Base-by-base conservation (phyloP, 2,797 vertebrate genomes). In the Callimico goeldii region DNA sequence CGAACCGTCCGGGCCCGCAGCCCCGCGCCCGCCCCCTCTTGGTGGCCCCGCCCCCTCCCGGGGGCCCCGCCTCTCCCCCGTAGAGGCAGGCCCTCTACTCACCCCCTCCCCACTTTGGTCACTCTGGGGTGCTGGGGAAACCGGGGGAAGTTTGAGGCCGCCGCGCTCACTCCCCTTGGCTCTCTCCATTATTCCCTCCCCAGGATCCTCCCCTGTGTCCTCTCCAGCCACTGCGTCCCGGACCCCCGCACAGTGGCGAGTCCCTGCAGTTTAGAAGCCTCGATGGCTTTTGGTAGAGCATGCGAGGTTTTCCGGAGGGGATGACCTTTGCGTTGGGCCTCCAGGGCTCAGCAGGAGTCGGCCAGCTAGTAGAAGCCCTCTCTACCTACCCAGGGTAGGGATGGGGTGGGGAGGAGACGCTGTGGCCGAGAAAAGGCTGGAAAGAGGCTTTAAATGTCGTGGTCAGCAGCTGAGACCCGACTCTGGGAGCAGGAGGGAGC, bases 11-110 rank as follows among this genome's bases (percentile, higher is more conserved):
- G 0, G 17, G 88, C 86, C 84, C 2, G 33, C 7, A 12, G 77
- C 76, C 48, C 41, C 0, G 57, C 17, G 58, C 72, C 80, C 84
- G 90, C 85, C 94, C 50, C 76, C n/a, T 61, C 22, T 1, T 26
- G 24, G 75, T 55, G 91, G 96, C 94, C 95, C 95, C 92, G 90
- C 96, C 94, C 97, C 88, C 4, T 20, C 24, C 61, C 30, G 48
- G 80, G 67, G 70, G 85, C 92, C 95, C 58, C 76, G 58, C 87
- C 52, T 57, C 50, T 46, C 55, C 90, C 82, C 91, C 52, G 28
- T 48, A 28, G 57, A 28, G 57, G 73, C 30, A 79, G 48, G 48
- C 14, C 14, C 14, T 48, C 48, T 48, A 48, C 48, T 48, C 13
- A 48, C 48, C 48, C 14, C 48, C 48, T 48, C 48, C 48, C 48